Evolutionary conservation across 2,888 invertebrate genomes (phyloP), one percentile per base, ranked within the genome.

Genomic region (Pediacus dermestoides): DNA sequence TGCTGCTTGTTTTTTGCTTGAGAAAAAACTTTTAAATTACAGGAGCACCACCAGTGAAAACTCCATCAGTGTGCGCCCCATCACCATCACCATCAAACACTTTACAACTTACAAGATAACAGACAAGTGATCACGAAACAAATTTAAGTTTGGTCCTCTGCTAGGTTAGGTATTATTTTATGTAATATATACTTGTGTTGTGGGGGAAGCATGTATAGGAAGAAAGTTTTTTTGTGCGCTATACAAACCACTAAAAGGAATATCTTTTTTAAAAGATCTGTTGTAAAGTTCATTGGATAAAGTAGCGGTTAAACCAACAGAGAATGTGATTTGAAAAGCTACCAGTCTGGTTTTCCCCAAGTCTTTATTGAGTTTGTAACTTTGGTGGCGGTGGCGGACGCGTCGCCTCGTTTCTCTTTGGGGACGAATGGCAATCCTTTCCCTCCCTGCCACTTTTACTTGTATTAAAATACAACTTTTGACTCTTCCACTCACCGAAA

Each of bases 321-420:
- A 34, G 50, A 53, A 51, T 49, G 42, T 39, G 47, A 50, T 52
- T 52, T 50, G 43, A 50, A 50, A 48, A 49, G 53, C 49, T 49
- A 40, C 43, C 46, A 42, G 42, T 37, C 38, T 37, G 43, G 46
- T 42, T 47, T 49, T 39, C 49, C 10, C n/a, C 36, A 26, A 30
- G 34, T 39, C 43, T 44, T 48, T 53, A 53, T 53, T 53, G 48
- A 53, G 53, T 53, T 53, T 53, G 37, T n/a, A n/a, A n/a, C n/a
- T n/a, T n/a, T 18, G 21, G 21, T 18, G 21, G 21, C 21, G 6
- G 6, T n/a, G 21, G 21, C n/a, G 21, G n/a, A n/a, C n/a, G n/a
- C n/a, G n/a, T n/a, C n/a, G n/a, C n/a, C n/a, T n/a, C n/a, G n/a
- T n/a, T n/a, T 18, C 21, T 18, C 21, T 18, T 18, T 18, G 21